Evolutionary conservation across 2,797 vertebrate species (phyloP), one percentile per base, ranked within the genome.

Genomic region (Scolopax bukidnonensis): DNA sequence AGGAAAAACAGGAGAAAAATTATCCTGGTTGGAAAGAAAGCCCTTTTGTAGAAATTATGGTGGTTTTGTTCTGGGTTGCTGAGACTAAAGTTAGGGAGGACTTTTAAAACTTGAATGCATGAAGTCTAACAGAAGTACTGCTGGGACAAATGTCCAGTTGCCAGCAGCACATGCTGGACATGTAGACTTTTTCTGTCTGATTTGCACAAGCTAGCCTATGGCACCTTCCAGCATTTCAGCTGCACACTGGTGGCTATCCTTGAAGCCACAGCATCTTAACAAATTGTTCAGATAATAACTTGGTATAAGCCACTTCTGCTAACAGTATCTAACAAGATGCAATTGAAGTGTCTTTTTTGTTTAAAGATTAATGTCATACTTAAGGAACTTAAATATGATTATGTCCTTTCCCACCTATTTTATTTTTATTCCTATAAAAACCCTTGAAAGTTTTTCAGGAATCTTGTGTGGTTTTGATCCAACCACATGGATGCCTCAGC

Each of bases 361-460:
- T 94, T 95, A 88, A 89, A 96, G 84, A 85, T 73, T 80, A 95
- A 87, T 51, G 32, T 61, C 24, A 16, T 51, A 59, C 56, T 85
- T 87, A 74, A 67, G 14, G 19, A 92, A 74, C 32, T 53, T 53
- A 53, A 30, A 17, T 53, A 6, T 27, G 51, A 38, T 69, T 73
- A 68, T 91, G 82, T 87, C 73, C 82, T 97, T 97, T 89, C 59
- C 36, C 6, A 32, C 79, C n/a, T 77, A 33, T 81, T 96, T 78
- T 56, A 28, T 71, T 84, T 79, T 73, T 36, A 50, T 65, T 84
- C 43, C 43, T 64, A 2, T 41, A 76, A 56, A 83, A 77, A 33
- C 1, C 6, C 53, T 78, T 63, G 30, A 65, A 74, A 19, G 17
- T 47, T 95, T 83, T 91, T 63, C 30, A 89, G 24, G 82, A 40